Evolutionary conservation across 2,113 vertebrate species (phyloP).

Genomic region (Balaeniceps rex): DNA sequence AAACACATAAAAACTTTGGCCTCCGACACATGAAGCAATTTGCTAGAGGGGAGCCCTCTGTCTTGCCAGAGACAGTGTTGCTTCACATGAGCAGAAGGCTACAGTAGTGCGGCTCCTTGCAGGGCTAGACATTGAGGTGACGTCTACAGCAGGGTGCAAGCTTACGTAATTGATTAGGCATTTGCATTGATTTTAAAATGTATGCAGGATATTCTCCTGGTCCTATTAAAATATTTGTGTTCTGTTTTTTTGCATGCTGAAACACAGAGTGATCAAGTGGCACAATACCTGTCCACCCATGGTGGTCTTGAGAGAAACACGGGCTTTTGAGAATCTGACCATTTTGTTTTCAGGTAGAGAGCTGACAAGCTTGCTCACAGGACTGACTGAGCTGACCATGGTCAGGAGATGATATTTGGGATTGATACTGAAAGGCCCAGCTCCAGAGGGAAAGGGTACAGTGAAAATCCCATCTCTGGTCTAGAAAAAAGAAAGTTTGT

Average conservation of each 20-base stretch:
- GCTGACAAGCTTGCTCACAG: not conserved
- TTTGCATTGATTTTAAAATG: not conserved
- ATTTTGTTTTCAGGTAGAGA: not conserved
- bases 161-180: not conserved
- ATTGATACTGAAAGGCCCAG: not conserved
- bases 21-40: not conserved
- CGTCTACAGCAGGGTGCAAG: not conserved
- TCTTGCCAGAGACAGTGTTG: not conserved
- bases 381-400: not conserved
- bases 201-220: not conserved
- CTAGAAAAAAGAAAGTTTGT: not conserved
- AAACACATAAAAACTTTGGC: not conserved
- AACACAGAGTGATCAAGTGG: not conserved
- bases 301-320: not conserved
- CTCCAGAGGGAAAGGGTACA: not conserved
- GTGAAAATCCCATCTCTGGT: not conserved
- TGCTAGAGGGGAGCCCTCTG: not conserved
- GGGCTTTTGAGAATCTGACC: not conserved
- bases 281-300: not conserved
- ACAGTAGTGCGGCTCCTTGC: accelerated
- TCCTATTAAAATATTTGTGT: not conserved
- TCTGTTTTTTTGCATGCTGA: not conserved
- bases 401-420: not conserved
- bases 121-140: not conserved
- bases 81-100: not conserved